phyloP scores from a whole-genome alignment of 2,888 invertebrate genomes.

The Cheilosia urbana region DNA sequence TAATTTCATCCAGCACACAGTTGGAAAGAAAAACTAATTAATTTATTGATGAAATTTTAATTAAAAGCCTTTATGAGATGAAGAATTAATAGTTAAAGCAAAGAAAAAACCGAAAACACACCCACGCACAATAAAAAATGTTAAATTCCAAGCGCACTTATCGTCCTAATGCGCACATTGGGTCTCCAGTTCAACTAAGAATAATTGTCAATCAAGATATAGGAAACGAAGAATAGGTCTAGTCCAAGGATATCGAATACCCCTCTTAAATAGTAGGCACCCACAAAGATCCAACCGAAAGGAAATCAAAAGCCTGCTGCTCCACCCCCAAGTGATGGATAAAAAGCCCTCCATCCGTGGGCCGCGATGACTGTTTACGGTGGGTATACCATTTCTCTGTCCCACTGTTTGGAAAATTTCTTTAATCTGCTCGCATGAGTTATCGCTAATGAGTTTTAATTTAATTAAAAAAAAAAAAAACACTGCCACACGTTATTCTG shows the following conservation, averaged over 20 bases:
- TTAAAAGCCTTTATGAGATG: slow-evolving; percentile 67
- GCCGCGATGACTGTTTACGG: slow-evolving; percentile 1
- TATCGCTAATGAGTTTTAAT: slow-evolving; percentile 77
- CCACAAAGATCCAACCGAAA: slow-evolving; percentile 23
- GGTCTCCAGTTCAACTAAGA: too few relatives aligned
- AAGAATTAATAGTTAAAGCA: slow-evolving; percentile 29
- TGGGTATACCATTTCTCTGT: background rate
- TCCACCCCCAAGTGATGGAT: slow-evolving; percentile 24
- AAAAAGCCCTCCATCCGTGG: slow-evolving; percentile 25
- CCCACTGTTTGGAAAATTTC: slow-evolving; percentile 48
- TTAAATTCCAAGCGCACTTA: background rate
- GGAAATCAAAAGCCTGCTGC: slow-evolving; percentile 13
- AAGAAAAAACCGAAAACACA: slow-evolving; percentile 1
- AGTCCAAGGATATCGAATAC: too few relatives aligned
- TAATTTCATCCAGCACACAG: slow-evolving; percentile 42
- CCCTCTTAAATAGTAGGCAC: slow-evolving; percentile 2
- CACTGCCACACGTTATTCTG: slow-evolving; percentile 76
- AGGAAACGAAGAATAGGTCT: too few relatives aligned
- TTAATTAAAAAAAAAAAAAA: slow-evolving; percentile 75
- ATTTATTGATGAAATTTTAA: slow-evolving; percentile 72
- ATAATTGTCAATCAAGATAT: too few relatives aligned
- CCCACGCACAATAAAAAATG: background rate
- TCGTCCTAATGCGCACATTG: background rate
- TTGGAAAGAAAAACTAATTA: slow-evolving; percentile 55
- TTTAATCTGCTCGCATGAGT: slow-evolving; percentile 76